phyloP scores from a whole-genome alignment of 2,113 vertebrate species.

The Azemiops feae region DNA sequence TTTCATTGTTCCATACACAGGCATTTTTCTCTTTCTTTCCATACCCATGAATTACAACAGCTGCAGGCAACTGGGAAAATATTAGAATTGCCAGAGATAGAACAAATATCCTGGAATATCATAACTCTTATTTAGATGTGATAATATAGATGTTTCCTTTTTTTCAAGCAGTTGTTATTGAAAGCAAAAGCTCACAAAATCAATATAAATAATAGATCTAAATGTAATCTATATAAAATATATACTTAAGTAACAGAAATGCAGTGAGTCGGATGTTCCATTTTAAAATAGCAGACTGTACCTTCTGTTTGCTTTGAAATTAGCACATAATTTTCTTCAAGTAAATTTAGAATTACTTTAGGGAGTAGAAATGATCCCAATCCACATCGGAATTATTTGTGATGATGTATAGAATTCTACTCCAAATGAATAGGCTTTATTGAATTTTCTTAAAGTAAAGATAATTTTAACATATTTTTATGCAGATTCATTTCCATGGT shows the following conservation, averaged over 20 bases:
- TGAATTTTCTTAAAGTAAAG: background rate
- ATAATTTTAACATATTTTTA: background rate
- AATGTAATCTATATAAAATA: background rate
- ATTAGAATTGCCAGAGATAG: slow-evolving; percentile 2
- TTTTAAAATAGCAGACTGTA: background rate
- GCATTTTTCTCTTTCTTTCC: slow-evolving; percentile 4
- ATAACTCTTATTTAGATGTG: background rate
- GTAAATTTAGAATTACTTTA: background rate
- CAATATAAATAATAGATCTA: background rate
- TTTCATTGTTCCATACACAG: slow-evolving; percentile 3
- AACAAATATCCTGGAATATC: background rate
- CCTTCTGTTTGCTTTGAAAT: background rate
- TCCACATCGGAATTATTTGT: background rate
- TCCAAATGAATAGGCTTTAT: background rate
- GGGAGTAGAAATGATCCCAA: background rate
- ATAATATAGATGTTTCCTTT: background rate
- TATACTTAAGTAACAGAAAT: background rate
- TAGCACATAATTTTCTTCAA: background rate
- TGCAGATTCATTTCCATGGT: background rate
- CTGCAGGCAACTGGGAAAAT: slow-evolving; percentile 29
- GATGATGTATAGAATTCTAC: background rate
- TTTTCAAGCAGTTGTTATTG: background rate
- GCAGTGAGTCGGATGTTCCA: background rate
- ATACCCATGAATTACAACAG: slow-evolving; percentile 13
- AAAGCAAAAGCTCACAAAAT: background rate